Evolutionary conservation across 2,797 vertebrate genomes (phyloP).

Genomic region (Hafferia zeledoni): DNA sequence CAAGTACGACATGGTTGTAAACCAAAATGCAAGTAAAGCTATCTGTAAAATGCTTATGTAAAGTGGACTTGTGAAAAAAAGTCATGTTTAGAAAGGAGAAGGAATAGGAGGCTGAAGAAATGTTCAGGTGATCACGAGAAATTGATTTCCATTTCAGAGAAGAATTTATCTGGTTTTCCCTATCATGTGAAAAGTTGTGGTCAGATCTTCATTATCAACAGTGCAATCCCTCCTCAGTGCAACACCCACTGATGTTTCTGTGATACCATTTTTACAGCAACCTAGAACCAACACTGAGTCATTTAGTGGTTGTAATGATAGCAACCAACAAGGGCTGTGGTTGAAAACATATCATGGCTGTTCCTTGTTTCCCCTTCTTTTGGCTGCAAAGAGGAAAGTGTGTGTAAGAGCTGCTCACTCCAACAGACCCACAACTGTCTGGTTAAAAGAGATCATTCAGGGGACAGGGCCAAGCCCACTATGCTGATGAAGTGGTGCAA

Average conservation of each 20-base stretch:
- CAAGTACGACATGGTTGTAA: background rate
- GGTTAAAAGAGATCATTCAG: background rate
- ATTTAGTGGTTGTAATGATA: background rate
- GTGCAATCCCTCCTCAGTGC: background rate
- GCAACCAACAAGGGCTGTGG: background rate
- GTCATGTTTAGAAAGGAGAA: background rate
- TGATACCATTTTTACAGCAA: background rate
- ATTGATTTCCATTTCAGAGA: background rate
- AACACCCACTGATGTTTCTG: background rate
- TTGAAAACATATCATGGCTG: background rate
- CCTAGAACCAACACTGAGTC: background rate
- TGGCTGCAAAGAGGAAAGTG: background rate
- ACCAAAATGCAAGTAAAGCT: slow-evolving; percentile 27
- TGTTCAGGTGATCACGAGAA: background rate
- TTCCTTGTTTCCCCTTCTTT: background rate
- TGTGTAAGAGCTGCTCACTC: background rate
- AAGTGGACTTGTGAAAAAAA: background rate
- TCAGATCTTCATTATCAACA: background rate
- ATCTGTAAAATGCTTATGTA: background rate
- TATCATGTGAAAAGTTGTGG: background rate
- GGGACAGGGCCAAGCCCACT: background rate
- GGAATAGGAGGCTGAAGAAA: background rate
- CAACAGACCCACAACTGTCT: background rate
- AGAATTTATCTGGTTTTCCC: background rate
- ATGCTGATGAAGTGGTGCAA: background rate